phyloP scores from a whole-genome alignment of 2,797 vertebrate genomes.

The Neosalanx taihuensis region DNA sequence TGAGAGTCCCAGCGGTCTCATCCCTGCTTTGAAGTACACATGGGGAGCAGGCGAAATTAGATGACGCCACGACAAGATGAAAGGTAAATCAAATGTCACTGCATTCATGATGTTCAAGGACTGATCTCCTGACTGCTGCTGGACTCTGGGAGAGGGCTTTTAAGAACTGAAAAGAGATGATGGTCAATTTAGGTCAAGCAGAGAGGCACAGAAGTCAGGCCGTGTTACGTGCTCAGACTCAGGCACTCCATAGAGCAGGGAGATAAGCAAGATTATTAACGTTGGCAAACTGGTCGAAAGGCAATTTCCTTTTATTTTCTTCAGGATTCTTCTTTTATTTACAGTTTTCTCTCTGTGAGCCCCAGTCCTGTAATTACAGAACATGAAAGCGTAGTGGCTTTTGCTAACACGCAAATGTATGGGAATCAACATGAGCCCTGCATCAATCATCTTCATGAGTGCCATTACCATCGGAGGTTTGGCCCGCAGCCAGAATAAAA shows the following conservation, averaged over 20 bases:
- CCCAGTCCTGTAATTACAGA: constrained; percentile 12
- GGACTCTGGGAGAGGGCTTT: constrained; percentile 21
- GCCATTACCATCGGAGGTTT: not conserved
- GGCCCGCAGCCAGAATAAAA: constrained; percentile 47
- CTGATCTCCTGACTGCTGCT: constrained; percentile 33
- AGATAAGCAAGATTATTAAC: not conserved
- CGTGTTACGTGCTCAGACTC: not conserved
- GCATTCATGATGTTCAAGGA: constrained; percentile 49
- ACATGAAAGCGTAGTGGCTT: constrained; percentile 3
- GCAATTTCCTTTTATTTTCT: too few species aligned
- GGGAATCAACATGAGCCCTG: not conserved
- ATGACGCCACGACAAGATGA: constrained; percentile 51
- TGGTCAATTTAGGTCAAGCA: not conserved
- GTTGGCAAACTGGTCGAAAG: not conserved
- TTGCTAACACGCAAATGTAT: not conserved
- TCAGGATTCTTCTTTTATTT: not conserved
- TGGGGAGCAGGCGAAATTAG: constrained; percentile 48
- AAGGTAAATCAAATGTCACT: constrained; percentile 65
- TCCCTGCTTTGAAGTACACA: constrained; percentile 55
- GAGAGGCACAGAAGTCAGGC: too few species aligned
- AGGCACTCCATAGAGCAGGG: not conserved
- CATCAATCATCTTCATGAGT: constrained; percentile 10
- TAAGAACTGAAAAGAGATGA: constrained; percentile 15
- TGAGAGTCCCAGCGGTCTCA: constrained; percentile 22
- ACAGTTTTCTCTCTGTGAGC: not conserved